phyloP scores from a whole-genome alignment of 2,888 invertebrate genomes.

The Pachycephus smyrnensis region DNA sequence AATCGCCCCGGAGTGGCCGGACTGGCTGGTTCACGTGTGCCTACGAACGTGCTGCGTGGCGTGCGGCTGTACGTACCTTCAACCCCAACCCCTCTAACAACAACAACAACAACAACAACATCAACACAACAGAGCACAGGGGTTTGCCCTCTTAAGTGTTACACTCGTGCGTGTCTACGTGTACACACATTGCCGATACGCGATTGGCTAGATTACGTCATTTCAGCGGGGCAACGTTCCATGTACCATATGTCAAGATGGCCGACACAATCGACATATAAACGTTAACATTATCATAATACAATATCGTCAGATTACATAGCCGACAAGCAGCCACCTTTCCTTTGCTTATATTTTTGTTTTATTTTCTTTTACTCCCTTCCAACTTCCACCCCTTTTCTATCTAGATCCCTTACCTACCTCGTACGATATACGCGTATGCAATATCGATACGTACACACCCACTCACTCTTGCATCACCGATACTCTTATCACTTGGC shows the following conservation, averaged over 20 bases:
- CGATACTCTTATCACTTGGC: not conserved
- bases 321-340: constrained; percentile 9
- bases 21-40: not conserved
- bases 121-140: not conserved
- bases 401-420: not conserved
- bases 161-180: not conserved
- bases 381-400: not conserved
- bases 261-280: constrained; percentile 37
- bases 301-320: constrained; percentile 25
- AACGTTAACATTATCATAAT: constrained; percentile 27
- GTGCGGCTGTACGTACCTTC: not conserved
- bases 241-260: constrained; percentile 45
- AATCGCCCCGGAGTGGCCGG: constrained; percentile 11
- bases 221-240: constrained; percentile 35
- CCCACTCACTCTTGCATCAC: not conserved
- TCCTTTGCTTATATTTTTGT: not conserved
- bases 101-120: not conserved
- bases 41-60: not conserved
- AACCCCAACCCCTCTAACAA: not conserved
- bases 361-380: not conserved
- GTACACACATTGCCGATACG: constrained; percentile 19
- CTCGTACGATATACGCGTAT: not conserved
- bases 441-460: not conserved
- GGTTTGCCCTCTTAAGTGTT: not conserved
- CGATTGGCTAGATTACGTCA: constrained; percentile 43